Conservation (phyloP, 2,113 vertebrate species). For the Vicugna pacos region DNA sequence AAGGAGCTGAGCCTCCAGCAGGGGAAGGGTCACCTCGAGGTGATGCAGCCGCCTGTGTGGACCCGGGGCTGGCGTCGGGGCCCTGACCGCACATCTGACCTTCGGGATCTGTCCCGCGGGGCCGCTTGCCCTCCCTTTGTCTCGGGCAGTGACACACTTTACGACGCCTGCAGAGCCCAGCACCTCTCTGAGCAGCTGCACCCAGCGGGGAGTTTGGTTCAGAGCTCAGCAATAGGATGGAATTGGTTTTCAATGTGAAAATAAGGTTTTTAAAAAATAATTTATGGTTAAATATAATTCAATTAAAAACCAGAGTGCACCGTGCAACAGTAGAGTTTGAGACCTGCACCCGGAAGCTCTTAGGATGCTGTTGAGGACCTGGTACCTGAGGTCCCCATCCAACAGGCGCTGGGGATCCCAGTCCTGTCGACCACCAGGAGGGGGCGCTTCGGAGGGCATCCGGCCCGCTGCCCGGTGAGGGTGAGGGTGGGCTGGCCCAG, state of each 20-base stretch:
- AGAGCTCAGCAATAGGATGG: neutral
- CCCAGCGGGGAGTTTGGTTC: neutral
- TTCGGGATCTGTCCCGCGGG: fast-evolving
- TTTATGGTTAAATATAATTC: neutral
- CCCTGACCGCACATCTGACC: neutral
- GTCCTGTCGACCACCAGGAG: fast-evolving
- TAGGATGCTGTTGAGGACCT: fast-evolving
- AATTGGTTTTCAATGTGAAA: neutral
- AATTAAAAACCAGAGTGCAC: neutral
- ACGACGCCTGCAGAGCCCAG: no score
- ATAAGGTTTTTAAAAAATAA: neutral
- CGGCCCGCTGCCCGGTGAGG: neutral
- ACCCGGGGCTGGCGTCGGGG: no score
- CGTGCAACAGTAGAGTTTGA: no score
- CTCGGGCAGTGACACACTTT: fast-evolving
- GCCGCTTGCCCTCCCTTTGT: fast-evolving
- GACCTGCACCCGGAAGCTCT: fast-evolving
- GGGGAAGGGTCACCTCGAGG: fast-evolving
- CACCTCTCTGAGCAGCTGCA: neutral
- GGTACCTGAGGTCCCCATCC: fast-evolving
- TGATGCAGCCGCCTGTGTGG: fast-evolving
- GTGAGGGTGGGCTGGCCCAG: neutral
- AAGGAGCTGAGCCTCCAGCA: no score
- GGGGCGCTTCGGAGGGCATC: no score
- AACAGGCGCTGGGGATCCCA: fast-evolving